Conservation (phyloP, 1,140 invertebrate genomes). For the Eulimnadia texana region DNA sequence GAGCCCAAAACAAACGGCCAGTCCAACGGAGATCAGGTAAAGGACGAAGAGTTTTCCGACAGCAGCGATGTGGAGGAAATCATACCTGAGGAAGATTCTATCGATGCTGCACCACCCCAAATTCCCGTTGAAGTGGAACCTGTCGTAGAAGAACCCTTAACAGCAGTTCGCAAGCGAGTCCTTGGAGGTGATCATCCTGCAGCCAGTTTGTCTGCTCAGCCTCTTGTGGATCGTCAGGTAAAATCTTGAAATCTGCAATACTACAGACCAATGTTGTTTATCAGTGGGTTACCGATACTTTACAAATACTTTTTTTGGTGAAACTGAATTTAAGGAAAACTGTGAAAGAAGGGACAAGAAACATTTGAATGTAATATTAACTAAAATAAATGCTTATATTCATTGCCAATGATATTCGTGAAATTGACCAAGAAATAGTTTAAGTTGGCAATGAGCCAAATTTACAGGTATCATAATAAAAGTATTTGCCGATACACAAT, state of each 20-base stretch:
- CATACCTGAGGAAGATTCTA: constrained; percentile 1
- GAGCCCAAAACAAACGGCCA: neutral
- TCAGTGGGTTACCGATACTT: too few relatives aligned
- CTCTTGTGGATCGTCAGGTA: constrained; percentile 12
- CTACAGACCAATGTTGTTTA: too few relatives aligned
- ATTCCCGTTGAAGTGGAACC: neutral
- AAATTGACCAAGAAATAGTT: too few relatives aligned
- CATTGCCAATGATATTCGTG: too few relatives aligned
- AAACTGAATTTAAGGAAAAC: neutral
- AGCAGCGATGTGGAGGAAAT: neutral
- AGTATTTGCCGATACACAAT: too few relatives aligned
- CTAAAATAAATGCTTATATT: too few relatives aligned
- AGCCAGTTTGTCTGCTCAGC: constrained; percentile 1
- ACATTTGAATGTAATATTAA: too few relatives aligned
- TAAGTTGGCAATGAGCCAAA: too few relatives aligned
- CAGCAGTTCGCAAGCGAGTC: neutral
- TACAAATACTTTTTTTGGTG: too few relatives aligned
- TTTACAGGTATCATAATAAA: too few relatives aligned
- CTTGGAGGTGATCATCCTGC: neutral
- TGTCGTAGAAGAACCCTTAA: neutral
- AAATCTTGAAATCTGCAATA: too few relatives aligned
- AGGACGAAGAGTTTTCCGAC: constrained; percentile 1
- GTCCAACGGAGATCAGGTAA: neutral
- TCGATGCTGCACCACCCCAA: neutral
- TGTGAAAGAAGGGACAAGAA: neutral